phyloP scores from a whole-genome alignment of 2,888 invertebrate genomes.

The Pachycephus smyrnensis region DNA sequence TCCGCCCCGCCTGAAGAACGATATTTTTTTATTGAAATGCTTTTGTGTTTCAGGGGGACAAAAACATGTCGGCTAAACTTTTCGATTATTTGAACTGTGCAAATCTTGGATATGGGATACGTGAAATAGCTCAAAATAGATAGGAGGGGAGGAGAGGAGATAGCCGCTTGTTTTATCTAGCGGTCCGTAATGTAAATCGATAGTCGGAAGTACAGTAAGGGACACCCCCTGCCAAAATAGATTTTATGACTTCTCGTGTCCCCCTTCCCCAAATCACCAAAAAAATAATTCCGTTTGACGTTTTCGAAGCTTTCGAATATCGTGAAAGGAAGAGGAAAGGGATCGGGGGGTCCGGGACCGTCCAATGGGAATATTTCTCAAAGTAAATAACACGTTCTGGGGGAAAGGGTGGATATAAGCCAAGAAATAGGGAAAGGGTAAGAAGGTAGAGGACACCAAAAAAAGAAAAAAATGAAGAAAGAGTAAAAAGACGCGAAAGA shows the following conservation, averaged over 20 bases:
- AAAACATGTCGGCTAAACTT: neutral
- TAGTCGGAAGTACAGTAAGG: neutral
- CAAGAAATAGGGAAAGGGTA: neutral
- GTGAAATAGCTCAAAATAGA: neutral
- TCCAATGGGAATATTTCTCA: neutral
- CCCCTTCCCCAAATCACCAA: neutral
- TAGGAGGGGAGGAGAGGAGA: neutral
- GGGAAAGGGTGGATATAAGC: neutral
- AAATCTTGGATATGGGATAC: neutral
- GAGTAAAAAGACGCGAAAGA: conserved; percentile 15
- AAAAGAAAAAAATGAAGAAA: conserved; percentile 8
- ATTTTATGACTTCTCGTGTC: neutral
- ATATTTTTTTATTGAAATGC: neutral
- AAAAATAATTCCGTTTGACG: neutral
- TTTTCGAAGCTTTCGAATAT: neutral
- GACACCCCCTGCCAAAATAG: neutral
- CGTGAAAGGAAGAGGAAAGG: neutral
- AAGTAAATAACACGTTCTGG: neutral
- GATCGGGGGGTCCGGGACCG: neutral
- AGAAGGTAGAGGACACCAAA: neutral
- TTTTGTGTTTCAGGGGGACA: neutral
- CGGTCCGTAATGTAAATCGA: neutral
- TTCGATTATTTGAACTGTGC: neutral
- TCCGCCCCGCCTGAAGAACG: neutral
- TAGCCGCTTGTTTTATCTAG: neutral